These are phyloP conservation scores for Coboldia fuscipes DNA, from an alignment of 1,140 invertebrate genomes.

Conservation along the genomic window DNA sequence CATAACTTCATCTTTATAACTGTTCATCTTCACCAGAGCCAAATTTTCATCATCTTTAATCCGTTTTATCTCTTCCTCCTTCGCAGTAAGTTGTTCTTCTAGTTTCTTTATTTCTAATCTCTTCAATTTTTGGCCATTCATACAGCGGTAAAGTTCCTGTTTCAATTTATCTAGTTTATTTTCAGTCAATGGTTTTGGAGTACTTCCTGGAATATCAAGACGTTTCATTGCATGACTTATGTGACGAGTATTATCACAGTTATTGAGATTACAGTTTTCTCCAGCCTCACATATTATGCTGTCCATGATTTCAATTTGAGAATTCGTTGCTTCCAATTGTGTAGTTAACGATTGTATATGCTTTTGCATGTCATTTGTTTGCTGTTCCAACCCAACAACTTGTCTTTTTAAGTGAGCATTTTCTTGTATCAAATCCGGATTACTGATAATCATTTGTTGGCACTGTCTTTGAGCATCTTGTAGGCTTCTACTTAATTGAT, in stretches of 20 bases:
- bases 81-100: conserved; percentile 11
- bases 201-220: conserved; percentile 8
- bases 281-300: background rate
- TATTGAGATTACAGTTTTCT: background rate
- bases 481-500: conserved; percentile 24
- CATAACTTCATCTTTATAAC: conserved; percentile 11
- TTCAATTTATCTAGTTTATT: conserved; percentile 15
- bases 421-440: conserved; percentile 9
- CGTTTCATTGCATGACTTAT: background rate
- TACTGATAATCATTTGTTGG: conserved; percentile 6
- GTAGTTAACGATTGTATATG: conserved; percentile 11
- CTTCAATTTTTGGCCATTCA: conserved; percentile 13
- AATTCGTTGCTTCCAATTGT: conserved; percentile 11
- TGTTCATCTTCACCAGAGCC: conserved; percentile 12
- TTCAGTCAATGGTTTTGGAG: conserved; percentile 12
- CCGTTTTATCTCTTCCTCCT: conserved; percentile 9
- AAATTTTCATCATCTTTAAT: conserved; percentile 14
- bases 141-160: conserved; percentile 12
- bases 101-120: conserved; percentile 15
- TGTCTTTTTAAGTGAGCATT: conserved; percentile 8
- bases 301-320: conserved; percentile 17
- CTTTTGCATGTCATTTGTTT: conserved; percentile 12
- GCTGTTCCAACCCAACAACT: conserved; percentile 10
- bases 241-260: background rate
- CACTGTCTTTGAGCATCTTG: conserved; percentile 22